Base-by-base conservation (phyloP, 2,797 vertebrate species). In the Eidolon dupreanum region DNA sequence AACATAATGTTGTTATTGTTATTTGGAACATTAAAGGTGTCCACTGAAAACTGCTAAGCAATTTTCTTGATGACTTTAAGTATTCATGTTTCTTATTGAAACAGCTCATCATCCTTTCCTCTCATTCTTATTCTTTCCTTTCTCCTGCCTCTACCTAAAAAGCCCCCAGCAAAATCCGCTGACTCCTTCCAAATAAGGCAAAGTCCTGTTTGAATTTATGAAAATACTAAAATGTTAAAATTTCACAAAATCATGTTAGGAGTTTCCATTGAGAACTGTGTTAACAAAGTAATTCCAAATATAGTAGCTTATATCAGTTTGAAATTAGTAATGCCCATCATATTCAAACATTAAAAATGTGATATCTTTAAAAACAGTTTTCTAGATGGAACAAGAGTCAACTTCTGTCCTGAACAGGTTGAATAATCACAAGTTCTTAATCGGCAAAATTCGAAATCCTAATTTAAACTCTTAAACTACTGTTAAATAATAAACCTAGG, bases 11-110 rank as follows among this genome's bases (percentile, higher is more conserved):
- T 36, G 31, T 83, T 55, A 78, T 94, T 95, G 15, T 89, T 94
- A 59, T 97, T 94, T 38, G 77, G 65, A 91, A 91, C 66, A 43
- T 97, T 89, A 38, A 65, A 89, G 46, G 36, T 20, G 19, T 46
- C 33, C 43, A 43, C 6, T 51, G 16, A 51, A 63, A 78, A 66
- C 33, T n/a, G 87, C 26, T 26, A 31, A 41, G 13, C 19, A 12
- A 33, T 33, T 49, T 63, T 28, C 73, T 22, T 89, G 87, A 51
- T 77, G 36, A 89, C 26, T 24, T 20, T 16, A 49, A 22, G 26
- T n/a, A 5, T 13, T 83, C 43, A 26, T 24, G 31, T 33, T 49
- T 49, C 71, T 74, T 46, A 74, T 31, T 11, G 71, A 74, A n/a
- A 49, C 4, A 73, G 28, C 26, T 49, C 7, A 19, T 73, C 51